A percentile compares a stretch with the other conserved stretches of the same genome.
Conservation (phyloP, 1,140 invertebrate species). For the Odontomachus brunneus region DNA sequence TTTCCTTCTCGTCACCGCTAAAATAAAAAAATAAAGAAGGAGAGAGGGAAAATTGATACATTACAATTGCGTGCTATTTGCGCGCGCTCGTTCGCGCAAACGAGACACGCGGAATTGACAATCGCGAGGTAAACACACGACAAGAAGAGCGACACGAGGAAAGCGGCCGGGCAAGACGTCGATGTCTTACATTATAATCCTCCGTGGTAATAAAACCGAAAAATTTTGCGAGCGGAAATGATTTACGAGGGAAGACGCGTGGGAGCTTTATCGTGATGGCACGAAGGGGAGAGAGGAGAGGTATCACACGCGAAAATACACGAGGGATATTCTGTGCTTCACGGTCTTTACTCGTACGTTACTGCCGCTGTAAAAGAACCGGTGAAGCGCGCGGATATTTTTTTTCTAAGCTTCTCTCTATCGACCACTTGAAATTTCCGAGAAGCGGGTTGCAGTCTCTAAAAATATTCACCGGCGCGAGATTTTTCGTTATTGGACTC, state of each 20-base stretch:
- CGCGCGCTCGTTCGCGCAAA: background rate
- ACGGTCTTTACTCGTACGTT: conserved; percentile 1
- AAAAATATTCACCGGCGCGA: conserved; percentile 5
- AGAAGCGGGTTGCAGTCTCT: background rate
- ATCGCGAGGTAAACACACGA: background rate
- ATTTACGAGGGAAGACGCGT: background rate
- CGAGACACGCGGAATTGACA: background rate
- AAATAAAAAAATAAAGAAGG: conserved; percentile 23
- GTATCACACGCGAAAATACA: background rate
- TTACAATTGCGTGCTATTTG: conserved; percentile 9
- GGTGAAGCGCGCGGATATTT: conserved; percentile 10
- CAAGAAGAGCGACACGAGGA: background rate
- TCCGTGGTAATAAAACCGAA: background rate
- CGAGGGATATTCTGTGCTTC: background rate
- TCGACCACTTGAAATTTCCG: background rate
- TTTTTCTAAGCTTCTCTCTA: conserved; percentile 6
- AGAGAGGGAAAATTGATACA: background rate
- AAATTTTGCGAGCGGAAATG: background rate
- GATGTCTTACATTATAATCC: background rate
- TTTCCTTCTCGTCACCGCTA: conserved; percentile 21
- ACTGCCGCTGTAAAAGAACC: background rate
- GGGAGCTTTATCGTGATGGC: conserved; percentile 5
- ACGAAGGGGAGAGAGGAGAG: too few species aligned
- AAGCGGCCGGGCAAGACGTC: background rate
- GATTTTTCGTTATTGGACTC: background rate